Base-by-base conservation (phyloP, 1,140 invertebrate species). In the Bombus cullumanus region DNA sequence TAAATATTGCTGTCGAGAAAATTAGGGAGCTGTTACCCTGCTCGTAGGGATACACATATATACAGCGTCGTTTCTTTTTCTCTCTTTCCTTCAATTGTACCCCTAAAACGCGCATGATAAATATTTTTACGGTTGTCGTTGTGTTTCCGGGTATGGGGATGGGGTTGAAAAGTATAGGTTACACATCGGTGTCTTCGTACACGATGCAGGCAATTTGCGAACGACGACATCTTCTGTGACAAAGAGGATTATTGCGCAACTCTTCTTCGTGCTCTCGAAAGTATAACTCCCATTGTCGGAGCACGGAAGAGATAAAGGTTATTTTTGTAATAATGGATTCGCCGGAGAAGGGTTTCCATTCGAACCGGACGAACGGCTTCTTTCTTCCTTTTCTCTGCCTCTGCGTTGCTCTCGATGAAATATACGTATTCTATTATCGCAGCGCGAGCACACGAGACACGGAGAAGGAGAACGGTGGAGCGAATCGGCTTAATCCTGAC, bases 1-100 rank as follows among this genome's bases (percentile, higher is more conserved):
- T 93, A 93, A 94, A 93, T 93, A 93, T 94, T 87, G 90, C 87
- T 80, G 86, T 89, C 84, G 90, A 82, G 90, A 91, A 89, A 94
- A 93, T 94, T 93, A 94, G 91, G 91, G 91, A 91, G 81, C 90
- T 62, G 66, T 72, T 81, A 43, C 12, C 37, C 66, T 39, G 39
- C 43, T 12, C n/a, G 77, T 34, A 79, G 37, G 34, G 13, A n/a
- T n/a, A 13, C 59, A 13, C 28, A 0, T 28, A n/a, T 62, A 37
- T 31, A n/a, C n/a, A 31, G 37, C 37, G 34, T 62, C 85, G 9
- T 43, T 31, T 13, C n/a, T 37, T 34, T 41, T 18, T 25, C 57
- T 28, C 39, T 3, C 5, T 6, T 10, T 3, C 31, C 43, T 34
- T 25, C 73, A 3, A 47, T 72, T 2, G 12, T n/a, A 13, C 77